These are phyloP conservation scores for Callorhinus ursinus DNA, from an alignment of 2,113 vertebrate species.

Conservation along the genomic window DNA sequence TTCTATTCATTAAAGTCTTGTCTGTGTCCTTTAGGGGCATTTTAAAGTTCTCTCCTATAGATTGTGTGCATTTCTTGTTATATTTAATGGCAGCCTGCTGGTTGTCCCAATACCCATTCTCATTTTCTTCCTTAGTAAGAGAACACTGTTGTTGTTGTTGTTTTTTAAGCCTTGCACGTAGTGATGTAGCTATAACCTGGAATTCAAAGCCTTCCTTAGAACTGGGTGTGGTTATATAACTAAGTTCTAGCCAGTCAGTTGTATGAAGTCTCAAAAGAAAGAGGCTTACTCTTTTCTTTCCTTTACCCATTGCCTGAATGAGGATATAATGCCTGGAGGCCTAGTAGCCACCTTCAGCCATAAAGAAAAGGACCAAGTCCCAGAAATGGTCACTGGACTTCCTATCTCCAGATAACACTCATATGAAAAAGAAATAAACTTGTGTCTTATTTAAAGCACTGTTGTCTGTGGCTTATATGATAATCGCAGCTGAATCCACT, in stretches of 20 bases:
- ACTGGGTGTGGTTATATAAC: neutral
- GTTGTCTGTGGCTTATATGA: neutral
- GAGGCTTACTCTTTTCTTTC: neutral
- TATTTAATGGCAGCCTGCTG: neutral
- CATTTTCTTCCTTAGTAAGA: constrained; percentile 25
- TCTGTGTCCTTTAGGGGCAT: neutral
- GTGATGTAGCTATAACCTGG: neutral
- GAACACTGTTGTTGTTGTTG: neutral
- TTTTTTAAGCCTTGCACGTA: neutral
- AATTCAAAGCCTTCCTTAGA: constrained; percentile 21
- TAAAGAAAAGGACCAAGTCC: neutral
- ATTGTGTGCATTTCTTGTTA: neutral
- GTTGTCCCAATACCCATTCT: neutral
- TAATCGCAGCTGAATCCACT: neutral
- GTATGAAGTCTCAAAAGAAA: neutral
- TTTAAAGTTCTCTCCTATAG: neutral
- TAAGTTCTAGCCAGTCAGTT: neutral
- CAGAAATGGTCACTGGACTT: neutral
- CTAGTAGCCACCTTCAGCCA: neutral
- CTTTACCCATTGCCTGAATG: neutral
- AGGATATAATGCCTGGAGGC: neutral
- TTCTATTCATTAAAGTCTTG: constrained; percentile 25
- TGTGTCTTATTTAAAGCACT: neutral
- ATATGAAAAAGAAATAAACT: neutral
- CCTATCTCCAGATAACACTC: neutral